Conservation (phyloP, 37 sponge, comb jelly and placozoan genomes). For the Agelas oroides region DNA sequence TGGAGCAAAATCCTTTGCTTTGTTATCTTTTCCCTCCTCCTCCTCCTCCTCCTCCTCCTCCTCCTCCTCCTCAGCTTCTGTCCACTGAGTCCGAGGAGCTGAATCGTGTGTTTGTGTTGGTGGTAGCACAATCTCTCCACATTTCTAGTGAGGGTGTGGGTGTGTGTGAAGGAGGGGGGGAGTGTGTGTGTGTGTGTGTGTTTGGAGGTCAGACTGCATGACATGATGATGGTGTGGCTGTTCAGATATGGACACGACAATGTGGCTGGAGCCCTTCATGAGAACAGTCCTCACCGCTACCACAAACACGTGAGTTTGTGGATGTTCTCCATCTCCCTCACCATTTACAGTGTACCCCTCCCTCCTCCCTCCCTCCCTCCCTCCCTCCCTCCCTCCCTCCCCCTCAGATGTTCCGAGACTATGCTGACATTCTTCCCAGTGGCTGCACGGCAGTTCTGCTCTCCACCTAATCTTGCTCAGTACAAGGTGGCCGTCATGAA, state of each 20-base stretch:
- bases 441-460: constrained; percentile 37
- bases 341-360: background rate
- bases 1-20: too few relatives aligned
- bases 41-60: constrained; percentile 9
- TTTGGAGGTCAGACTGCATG: background rate
- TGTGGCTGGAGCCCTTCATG: constrained; percentile 76
- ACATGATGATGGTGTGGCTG: background rate
- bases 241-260: constrained; percentile 58
- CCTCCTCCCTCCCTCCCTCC: background rate
- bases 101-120: constrained; percentile 75
- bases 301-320: constrained; percentile 71
- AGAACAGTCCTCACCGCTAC: constrained; percentile 54
- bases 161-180: background rate
- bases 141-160: constrained; percentile 67
- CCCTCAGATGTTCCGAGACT: constrained; percentile 65
- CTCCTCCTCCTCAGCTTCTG: constrained; percentile 48
- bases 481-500: constrained; percentile 9
- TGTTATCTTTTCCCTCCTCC: background rate
- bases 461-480: constrained; percentile 14
- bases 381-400: background rate
- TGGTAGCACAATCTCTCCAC: constrained; percentile 79
- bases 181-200: background rate
- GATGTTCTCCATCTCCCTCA: too few relatives aligned
- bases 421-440: constrained; percentile 61
- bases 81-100: constrained; percentile 85